These are phyloP conservation scores for Drosophila ogumai DNA, from an alignment of 1,140 invertebrate species.

Conservation along the genomic window DNA sequence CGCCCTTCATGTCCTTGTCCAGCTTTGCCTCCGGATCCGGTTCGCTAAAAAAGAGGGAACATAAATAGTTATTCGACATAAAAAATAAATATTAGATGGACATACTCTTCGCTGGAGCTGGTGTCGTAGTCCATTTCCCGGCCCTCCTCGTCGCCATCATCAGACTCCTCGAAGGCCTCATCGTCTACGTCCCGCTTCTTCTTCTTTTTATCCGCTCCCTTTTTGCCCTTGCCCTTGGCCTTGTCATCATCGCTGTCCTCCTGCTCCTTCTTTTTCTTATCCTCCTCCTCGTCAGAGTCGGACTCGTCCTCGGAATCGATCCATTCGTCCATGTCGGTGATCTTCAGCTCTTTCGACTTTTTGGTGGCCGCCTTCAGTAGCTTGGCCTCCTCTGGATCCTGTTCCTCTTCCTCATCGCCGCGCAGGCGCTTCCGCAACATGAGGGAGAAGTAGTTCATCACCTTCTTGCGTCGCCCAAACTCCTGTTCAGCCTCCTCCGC, in stretches of 20 bases:
- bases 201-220: slow-evolving; percentile 89
- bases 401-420: slow-evolving; percentile 92
- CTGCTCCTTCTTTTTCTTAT: slow-evolving; percentile 89
- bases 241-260: slow-evolving; percentile 87
- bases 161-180: slow-evolving; percentile 97
- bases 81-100: neutral
- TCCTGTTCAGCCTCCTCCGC: slow-evolving; percentile 99
- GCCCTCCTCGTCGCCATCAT: slow-evolving; percentile 98
- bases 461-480: slow-evolving; percentile 96
- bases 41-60: slow-evolving; percentile 85
- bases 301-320: slow-evolving; percentile 92
- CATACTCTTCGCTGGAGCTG: slow-evolving; percentile 90
- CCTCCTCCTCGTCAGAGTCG: slow-evolving; percentile 87
- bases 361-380: slow-evolving; percentile 79
- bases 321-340: slow-evolving; percentile 98
- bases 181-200: slow-evolving; percentile 91
- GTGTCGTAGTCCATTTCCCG: slow-evolving; percentile 95
- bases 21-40: slow-evolving; percentile 91
- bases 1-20: slow-evolving; percentile 91
- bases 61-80: neutral
- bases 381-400: slow-evolving; percentile 87
- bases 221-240: slow-evolving; percentile 87
- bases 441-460: slow-evolving; percentile 97
- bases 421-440: slow-evolving; percentile 95
- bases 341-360: slow-evolving; percentile 90